Evolutionary conservation across 1,140 invertebrate genomes (phyloP).

Genomic region (Choristoneura fumiferana): DNA sequence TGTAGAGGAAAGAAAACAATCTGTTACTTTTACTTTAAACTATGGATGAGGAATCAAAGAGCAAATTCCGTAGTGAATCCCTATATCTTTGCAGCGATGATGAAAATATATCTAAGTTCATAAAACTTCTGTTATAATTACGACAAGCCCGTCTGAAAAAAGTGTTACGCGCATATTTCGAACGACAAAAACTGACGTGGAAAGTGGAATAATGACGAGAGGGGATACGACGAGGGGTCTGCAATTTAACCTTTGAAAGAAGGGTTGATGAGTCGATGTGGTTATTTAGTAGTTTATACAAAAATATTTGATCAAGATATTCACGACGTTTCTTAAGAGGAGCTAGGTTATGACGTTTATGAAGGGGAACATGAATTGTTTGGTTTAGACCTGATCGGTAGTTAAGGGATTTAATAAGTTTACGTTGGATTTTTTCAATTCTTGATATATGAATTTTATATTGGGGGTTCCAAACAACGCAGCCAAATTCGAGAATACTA

Average conservation of each 20-base stretch:
- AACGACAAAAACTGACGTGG: too few relatives aligned
- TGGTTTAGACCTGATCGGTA: background rate
- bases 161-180: too few relatives aligned
- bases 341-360: background rate
- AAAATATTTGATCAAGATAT: background rate
- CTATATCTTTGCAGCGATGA: too few relatives aligned
- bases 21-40: too few relatives aligned
- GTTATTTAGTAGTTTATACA: background rate
- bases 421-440: background rate
- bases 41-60: too few relatives aligned
- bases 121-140: too few relatives aligned
- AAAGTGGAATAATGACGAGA: too few relatives aligned
- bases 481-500: background rate
- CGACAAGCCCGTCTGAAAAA: too few relatives aligned
- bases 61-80: too few relatives aligned
- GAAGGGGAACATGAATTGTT: background rate
- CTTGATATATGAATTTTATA: background rate
- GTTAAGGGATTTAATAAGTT: background rate
- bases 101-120: too few relatives aligned
- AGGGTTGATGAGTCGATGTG: background rate
- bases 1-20: too few relatives aligned
- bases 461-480: background rate
- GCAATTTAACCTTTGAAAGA: background rate
- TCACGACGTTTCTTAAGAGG: background rate
- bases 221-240: background rate